Base-by-base conservation (phyloP, 1,140 invertebrate genomes). In the Triops cancriformis region DNA sequence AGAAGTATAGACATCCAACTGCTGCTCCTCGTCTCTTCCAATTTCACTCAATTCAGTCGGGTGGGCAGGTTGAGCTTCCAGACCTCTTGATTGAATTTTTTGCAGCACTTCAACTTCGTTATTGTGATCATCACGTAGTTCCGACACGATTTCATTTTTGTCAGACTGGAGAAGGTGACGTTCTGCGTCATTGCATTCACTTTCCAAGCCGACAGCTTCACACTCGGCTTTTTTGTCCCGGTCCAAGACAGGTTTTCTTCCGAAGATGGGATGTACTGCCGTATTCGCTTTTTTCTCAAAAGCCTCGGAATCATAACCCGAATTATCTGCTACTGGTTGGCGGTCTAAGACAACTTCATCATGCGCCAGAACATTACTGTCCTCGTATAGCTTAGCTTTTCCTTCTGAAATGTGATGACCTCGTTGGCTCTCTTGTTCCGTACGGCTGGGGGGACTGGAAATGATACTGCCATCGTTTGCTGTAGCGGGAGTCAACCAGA, bases 21-120 rank as follows among this genome's bases (percentile, higher is more conserved):
- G 51, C 51, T 64, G 51, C 18, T 64, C 23, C 51, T 64, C 51
- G 51, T 23, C 51, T 64, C 23, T 18, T 64, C 51, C 51, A 64
- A 64, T 64, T 64, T 64, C 51, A 64, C 51, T 64, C 51, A 64
- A 64, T 64, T 64, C 51, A 64, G 51, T 64, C 23, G 51, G 51
- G 51, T 64, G 51, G 23, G 51, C 51, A 64, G 14, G 51, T 18
- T 64, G 51, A 64, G 51, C 51, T 64, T 64, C 51, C 51, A 64
- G 51, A 64, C 51, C 23, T 64, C 51, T 23, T 64, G 51, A 64
- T 64, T 64, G 51, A 64, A 23, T 64, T 64, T 64, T 64, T 64
- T 64, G 51, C 9, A 23, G 51, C 51, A n/a, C 51, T 64, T 64
- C 51, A 64, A 64, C 51, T 64, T 64, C 51, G 51, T 64, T 64